Conservation (phyloP, 2,888 invertebrate genomes). For the Tupiocoris notatus region DNA sequence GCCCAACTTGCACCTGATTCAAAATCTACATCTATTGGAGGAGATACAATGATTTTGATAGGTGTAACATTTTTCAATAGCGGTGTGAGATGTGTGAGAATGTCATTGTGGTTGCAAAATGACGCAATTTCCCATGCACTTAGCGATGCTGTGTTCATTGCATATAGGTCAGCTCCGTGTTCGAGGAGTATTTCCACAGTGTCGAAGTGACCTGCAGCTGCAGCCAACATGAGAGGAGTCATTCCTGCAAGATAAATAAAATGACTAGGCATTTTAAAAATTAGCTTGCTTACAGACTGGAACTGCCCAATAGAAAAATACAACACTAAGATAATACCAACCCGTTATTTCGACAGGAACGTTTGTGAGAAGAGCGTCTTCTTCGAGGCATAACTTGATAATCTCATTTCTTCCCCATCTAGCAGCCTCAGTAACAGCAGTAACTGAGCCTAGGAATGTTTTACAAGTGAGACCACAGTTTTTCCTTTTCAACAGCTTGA, state of each 20-base stretch:
- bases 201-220: slow-evolving; percentile 4
- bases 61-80: neutral
- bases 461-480: neutral
- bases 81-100: slow-evolving; percentile 7
- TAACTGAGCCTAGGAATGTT: slow-evolving; percentile 16
- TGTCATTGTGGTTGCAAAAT: neutral
- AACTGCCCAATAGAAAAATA: too few relatives aligned
- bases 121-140: slow-evolving; percentile 30
- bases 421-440: slow-evolving; percentile 21
- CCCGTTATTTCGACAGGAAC: slow-evolving; percentile 22
- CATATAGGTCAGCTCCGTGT: slow-evolving; percentile 6
- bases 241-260: slow-evolving; percentile 33
- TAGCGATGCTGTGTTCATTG: slow-evolving; percentile 6
- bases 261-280: too few relatives aligned
- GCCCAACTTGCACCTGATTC: too few relatives aligned
- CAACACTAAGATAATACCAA: too few relatives aligned
- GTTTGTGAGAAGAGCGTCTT: neutral
- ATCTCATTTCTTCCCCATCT: slow-evolving; percentile 9
- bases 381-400: slow-evolving; percentile 5
- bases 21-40: neutral
- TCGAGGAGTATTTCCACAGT: slow-evolving; percentile 21
- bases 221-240: slow-evolving; percentile 36
- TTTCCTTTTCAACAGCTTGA: neutral
- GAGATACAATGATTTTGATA: neutral
- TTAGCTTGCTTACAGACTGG: too few relatives aligned